Base-by-base conservation (phyloP, 2,888 invertebrate species). In the Oxyscelio sp. region DNA sequence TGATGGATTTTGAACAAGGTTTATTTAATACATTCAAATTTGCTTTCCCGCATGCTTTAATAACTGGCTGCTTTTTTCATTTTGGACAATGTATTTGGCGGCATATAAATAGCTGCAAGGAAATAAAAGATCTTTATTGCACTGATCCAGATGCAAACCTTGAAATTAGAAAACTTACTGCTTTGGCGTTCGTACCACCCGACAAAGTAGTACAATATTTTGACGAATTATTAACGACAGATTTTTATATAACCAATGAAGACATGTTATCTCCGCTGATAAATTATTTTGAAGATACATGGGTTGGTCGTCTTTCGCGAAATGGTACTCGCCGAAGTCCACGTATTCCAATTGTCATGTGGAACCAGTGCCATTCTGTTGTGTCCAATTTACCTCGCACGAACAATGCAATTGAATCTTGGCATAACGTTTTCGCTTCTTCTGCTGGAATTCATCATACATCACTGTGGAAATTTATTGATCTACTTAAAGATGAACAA, bases 51-150 rank as follows among this genome's bases (percentile, higher is more conserved):
- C 9, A 34, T 4, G 43, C 34, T 11, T 15, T 6, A 21, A 65
- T 65, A 4, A 50, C 0, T 2, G 65, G 65, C 2, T 65, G 65
- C 15, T 22, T n/a, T 43, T 61, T 61, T 22, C 61, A 43, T 43
- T 61, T 58, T 22, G 19, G 19, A 6, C 58, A 63, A 31, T 63
- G 63, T 48, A 6, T 63, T 27, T 63, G 48, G 45, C n/a, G 63
- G 24, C 24, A 63, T 2, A 48, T 63, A 31, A 9, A 45, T 21
- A 5, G n/a, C 0, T n/a, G 4, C 1, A 4, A 17, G 11, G 13
- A 24, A 11, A 45, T 63, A 31, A 63, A 48, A 17, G 19, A 63
- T 27, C 4, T 48, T 4, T 63, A 63, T 63, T 65, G 50, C 19
- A 65, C 34, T 19, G 50, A 65, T 34, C 19, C 34, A 11, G 21